Evolutionary conservation across 2,888 invertebrate genomes (phyloP), one percentile per base, ranked within the genome.

Genomic region (Amphimallon solstitiale): DNA sequence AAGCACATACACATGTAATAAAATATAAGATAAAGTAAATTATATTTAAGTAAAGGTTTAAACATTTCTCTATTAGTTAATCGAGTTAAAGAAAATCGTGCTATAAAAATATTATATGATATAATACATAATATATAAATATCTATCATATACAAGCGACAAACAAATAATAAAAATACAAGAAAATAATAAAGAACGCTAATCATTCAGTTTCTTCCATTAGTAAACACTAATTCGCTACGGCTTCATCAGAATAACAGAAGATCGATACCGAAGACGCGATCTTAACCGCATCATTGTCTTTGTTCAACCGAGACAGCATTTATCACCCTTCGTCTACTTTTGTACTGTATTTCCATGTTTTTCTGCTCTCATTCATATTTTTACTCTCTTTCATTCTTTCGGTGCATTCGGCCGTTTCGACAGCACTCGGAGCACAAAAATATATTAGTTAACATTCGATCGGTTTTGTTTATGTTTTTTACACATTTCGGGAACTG

Each of bases 231-330:
- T 59, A 43, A 43, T 59, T 59, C 43, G 23, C 56, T 38, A 17
- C 43, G 56, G 43, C 43, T 10, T 43, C 29, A 56, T 43, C 43
- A 12, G 29, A 56, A 56, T 56, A 56, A 54, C 40, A 21, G 40
- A 54, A 38, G 54, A 56, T 56, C 15, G 21, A n/a, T 21, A 19
- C 7, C 56, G 40, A 56, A 7, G 12, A 23, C n/a, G 10, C 54
- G 70, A 70, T 70, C 69, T 66, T 66, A 63, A 38, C 34, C 35
- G 23, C 29, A 63, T 56, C 51, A 66, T 68, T 66, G 65, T 68
- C 59, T 66, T 59, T 52, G 45, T 29, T 67, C 48, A 46, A 62
- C 10, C 60, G 34, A 49, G 61, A 63, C 34, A 38, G 21, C 46
- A 59, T 54, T 65, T 52, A 62, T 61, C 62, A 38, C 49, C 48